phyloP scores from a whole-genome alignment of 2,113 vertebrate genomes.

The Pangasianodon hypophthalmus region DNA sequence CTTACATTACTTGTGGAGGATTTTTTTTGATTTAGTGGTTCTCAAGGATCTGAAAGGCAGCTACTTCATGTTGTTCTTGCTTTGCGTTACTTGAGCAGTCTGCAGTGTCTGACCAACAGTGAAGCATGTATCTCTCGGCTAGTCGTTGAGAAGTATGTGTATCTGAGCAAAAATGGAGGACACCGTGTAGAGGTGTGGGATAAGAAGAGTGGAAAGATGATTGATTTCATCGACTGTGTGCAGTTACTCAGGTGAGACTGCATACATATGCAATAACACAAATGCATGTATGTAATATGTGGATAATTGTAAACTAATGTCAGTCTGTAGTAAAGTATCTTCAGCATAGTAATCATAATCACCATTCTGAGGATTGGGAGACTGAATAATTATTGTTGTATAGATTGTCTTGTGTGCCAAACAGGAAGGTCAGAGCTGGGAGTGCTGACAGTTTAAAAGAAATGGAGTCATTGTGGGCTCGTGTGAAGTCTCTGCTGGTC shows the following conservation, averaged over 20 bases:
- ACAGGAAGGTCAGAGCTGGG: conserved; percentile 62
- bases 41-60: not conserved
- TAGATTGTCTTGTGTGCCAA: conserved; percentile 54
- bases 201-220: conserved; percentile 85
- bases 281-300: not conserved
- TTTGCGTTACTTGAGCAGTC: conserved; percentile 65
- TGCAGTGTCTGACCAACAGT: conserved; percentile 72
- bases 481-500: conserved; percentile 87
- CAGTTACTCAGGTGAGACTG: conserved; percentile 81
- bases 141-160: conserved; percentile 86
- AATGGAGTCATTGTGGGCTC: conserved; percentile 72
- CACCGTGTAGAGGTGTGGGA: conserved; percentile 91
- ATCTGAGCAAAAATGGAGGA: conserved; percentile 86
- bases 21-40: not conserved
- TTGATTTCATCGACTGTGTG: conserved; percentile 85
- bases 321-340: not conserved
- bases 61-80: not conserved
- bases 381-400: not conserved
- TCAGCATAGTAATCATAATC: not conserved
- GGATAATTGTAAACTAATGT: not conserved
- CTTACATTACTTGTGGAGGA: not conserved
- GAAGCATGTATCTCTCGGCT: conserved; percentile 85
- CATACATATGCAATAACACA: not conserved
- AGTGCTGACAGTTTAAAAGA: conserved; percentile 56
- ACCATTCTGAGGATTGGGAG: not conserved